These are phyloP conservation scores for Cyaniris semiargus DNA, from an alignment of 2,888 invertebrate genomes.

Conservation along the genomic window DNA sequence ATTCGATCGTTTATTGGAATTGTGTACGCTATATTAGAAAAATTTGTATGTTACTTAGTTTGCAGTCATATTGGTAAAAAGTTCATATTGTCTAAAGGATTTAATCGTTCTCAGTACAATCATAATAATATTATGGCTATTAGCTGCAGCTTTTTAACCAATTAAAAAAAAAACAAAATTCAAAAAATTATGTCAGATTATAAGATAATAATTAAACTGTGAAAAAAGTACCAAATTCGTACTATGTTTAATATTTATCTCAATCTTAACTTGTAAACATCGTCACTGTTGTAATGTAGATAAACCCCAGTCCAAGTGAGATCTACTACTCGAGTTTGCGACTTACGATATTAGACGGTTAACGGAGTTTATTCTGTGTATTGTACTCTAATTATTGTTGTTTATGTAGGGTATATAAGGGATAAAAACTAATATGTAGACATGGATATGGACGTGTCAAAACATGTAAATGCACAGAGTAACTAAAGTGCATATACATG, in stretches of 20 bases:
- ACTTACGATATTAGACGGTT: slow-evolving; percentile 13
- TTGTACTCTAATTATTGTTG: slow-evolving; percentile 24
- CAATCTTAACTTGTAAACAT: neutral
- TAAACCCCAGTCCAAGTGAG: neutral
- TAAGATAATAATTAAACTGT: neutral
- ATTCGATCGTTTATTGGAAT: slow-evolving; percentile 20
- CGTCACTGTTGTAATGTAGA: neutral
- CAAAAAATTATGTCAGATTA: neutral
- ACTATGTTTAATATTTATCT: neutral
- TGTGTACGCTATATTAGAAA: neutral
- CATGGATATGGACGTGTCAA: neutral
- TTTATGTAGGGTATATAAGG: slow-evolving; percentile 21
- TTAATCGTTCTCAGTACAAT: neutral
- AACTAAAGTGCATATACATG: slow-evolving; percentile 21
- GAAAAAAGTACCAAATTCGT: neutral
- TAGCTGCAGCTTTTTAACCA: neutral
- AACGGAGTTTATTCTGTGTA: neutral
- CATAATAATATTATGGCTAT: neutral
- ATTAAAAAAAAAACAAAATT: neutral
- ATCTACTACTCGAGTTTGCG: neutral
- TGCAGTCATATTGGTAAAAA: slow-evolving; percentile 5
- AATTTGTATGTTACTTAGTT: slow-evolving; percentile 23
- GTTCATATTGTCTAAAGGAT: neutral
- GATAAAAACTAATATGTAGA: neutral
- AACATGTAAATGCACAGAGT: slow-evolving; percentile 5